Conservation (phyloP, 1,140 invertebrate species). For the Oncopeltus fasciatus region DNA sequence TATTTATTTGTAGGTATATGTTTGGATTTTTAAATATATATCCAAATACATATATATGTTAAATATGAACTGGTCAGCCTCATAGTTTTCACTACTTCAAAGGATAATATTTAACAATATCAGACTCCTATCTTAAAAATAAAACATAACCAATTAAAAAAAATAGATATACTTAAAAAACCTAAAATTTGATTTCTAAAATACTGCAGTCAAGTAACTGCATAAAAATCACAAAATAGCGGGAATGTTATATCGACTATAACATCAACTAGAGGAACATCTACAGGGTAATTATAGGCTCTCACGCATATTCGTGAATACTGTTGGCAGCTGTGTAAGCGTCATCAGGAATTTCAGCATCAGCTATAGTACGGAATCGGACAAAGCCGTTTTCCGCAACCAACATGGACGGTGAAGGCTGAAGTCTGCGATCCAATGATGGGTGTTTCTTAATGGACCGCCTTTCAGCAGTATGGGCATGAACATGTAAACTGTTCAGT, state of each 20-base stretch:
- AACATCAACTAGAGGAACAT: constrained; percentile 19
- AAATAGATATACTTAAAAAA: constrained; percentile 14
- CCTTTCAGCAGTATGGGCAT: constrained; percentile 18
- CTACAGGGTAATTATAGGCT: constrained; percentile 1
- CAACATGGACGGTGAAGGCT: constrained; percentile 44
- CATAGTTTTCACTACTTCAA: no score
- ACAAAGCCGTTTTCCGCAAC: constrained; percentile 75
- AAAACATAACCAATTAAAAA: constrained; percentile 10
- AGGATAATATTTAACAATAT: constrained; percentile 18
- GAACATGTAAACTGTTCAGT: constrained; percentile 31
- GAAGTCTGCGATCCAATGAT: constrained; percentile 24
- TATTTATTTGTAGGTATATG: no score
- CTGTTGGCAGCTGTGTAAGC: constrained; percentile 15
- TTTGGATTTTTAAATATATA: no score
- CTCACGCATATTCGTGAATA: constrained; percentile 18
- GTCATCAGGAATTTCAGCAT: constrained; percentile 22
- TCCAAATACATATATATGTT: no score
- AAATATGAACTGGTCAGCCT: no score
- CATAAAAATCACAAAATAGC: constrained; percentile 16
- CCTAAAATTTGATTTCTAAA: constrained; percentile 19
- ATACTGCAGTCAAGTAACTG: constrained; percentile 6
- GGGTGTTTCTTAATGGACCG: constrained; percentile 14
- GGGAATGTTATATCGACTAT: constrained; percentile 16
- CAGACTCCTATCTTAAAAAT: constrained; percentile 14
- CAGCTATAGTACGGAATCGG: constrained; percentile 54